phyloP scores from a whole-genome alignment of 2,113 vertebrate species.

The Pterocles burchelli region DNA sequence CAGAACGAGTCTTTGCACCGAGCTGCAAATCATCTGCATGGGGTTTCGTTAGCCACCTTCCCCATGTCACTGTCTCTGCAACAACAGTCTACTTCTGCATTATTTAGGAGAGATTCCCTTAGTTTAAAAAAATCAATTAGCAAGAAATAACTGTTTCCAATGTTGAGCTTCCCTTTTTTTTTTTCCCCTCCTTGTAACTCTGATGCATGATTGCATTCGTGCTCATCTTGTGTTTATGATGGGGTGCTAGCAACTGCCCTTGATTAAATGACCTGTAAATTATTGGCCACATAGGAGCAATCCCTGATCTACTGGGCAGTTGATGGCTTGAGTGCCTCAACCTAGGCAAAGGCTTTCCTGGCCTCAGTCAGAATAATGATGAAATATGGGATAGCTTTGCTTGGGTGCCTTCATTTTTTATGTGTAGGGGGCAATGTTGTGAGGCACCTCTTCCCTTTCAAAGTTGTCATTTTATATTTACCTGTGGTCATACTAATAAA shows the following conservation, averaged over 20 bases:
- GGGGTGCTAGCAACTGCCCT: not conserved
- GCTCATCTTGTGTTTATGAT: not conserved
- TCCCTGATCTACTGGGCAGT: not conserved
- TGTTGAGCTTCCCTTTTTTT: not conserved
- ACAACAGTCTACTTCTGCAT: not conserved
- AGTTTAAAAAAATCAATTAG: not conserved
- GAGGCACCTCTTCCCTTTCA: not conserved
- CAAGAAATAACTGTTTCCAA: not conserved
- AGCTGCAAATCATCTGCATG: not conserved
- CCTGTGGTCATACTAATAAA: not conserved
- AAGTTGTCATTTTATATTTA: not conserved
- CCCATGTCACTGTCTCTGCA: not conserved
- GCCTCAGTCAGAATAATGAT: not conserved
- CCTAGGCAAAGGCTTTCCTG: not conserved
- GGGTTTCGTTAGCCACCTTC: not conserved
- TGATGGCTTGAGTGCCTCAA: slow-evolving; percentile 1
- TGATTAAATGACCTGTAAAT: slow-evolving; percentile 46
- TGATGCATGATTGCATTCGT: not conserved
- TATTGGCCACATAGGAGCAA: slow-evolving; percentile 50
- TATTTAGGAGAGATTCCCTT: slow-evolving; percentile 6
- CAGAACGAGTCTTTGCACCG: not conserved
- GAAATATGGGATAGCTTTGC: not conserved
- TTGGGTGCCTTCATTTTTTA: not conserved
- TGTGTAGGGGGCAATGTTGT: not conserved
- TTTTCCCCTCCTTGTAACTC: not conserved